Evolutionary conservation across 2,888 invertebrate genomes (phyloP).

Genomic region (Creontiades dilutus): DNA sequence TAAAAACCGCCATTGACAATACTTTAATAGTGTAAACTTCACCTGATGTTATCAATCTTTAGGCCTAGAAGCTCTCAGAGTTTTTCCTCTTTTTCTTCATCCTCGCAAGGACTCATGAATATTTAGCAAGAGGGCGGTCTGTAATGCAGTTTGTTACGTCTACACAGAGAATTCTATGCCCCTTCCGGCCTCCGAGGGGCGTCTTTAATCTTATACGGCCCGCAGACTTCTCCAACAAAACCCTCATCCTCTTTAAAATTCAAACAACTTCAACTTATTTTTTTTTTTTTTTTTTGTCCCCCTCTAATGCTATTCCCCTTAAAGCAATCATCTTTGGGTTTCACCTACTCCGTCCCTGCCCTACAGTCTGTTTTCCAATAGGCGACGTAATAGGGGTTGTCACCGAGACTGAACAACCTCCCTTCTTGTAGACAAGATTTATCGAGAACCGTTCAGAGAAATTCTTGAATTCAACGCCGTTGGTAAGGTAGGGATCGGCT

Average conservation of each 20-base stretch:
- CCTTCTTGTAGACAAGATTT: no score
- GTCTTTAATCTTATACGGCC: slow-evolving; percentile 64
- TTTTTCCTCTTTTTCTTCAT: slow-evolving; percentile 39
- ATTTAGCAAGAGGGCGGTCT: slow-evolving; percentile 65
- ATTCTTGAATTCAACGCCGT: no score
- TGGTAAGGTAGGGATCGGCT: no score
- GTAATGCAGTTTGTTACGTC: slow-evolving; percentile 67
- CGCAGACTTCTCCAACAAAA: slow-evolving; percentile 52
- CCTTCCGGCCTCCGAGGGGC: slow-evolving; percentile 43
- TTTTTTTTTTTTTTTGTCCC: slow-evolving; percentile 46
- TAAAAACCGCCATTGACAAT: not conserved
- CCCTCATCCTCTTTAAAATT: slow-evolving; percentile 57
- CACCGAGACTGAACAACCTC: not conserved
- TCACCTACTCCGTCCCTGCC: not conserved
- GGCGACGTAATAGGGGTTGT: slow-evolving; percentile 9
- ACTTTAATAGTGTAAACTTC: slow-evolving; percentile 27
- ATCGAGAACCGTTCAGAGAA: no score
- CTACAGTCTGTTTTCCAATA: slow-evolving; percentile 24
- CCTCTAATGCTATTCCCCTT: slow-evolving; percentile 56
- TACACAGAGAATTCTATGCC: slow-evolving; percentile 58
- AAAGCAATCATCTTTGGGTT: slow-evolving; percentile 60
- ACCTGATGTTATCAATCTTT: slow-evolving; percentile 51
- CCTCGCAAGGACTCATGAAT: slow-evolving; percentile 64
- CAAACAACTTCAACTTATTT: slow-evolving; percentile 65
- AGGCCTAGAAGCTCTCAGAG: slow-evolving; percentile 43